These are phyloP conservation scores for Choreutis nemorana DNA, from an alignment of 2,888 invertebrate species.

Conservation along the genomic window DNA sequence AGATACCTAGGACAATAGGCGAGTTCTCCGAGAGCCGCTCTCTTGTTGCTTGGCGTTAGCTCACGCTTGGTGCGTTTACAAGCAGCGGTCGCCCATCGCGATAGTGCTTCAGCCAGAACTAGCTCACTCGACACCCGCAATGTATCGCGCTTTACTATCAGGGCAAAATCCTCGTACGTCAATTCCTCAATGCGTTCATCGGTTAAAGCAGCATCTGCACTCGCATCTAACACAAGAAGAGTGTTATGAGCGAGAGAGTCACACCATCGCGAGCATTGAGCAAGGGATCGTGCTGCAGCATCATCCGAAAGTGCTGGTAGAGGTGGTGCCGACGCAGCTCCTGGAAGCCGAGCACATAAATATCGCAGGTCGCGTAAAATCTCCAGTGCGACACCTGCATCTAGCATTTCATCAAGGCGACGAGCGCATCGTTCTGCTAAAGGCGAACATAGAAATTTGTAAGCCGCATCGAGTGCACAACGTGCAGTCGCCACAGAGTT, in stretches of 20 bases:
- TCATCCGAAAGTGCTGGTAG: constrained; percentile 44
- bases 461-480: constrained; percentile 75
- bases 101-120: constrained; percentile 68
- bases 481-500: constrained; percentile 72
- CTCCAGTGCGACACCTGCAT: constrained; percentile 70
- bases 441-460: constrained; percentile 76
- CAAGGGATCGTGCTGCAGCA: constrained; percentile 41
- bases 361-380: constrained; percentile 67
- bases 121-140: constrained; percentile 71
- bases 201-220: constrained; percentile 42
- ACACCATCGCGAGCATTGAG: constrained; percentile 59
- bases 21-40: constrained; percentile 54
- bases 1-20: constrained; percentile 73
- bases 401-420: constrained; percentile 71
- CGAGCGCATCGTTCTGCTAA: constrained; percentile 73
- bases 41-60: constrained; percentile 46
- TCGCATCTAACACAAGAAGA: constrained; percentile 58
- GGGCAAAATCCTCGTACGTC: constrained; percentile 68
- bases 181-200: constrained; percentile 64
- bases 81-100: constrained; percentile 56
- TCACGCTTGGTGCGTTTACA: constrained; percentile 53
- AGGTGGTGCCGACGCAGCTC: constrained; percentile 59
- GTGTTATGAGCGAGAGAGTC: constrained; percentile 73
- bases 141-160: constrained; percentile 73
- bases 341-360: constrained; percentile 47